Evolutionary conservation across 1,140 invertebrate species (phyloP).

Genomic region (Drosophila yakuba): DNA sequence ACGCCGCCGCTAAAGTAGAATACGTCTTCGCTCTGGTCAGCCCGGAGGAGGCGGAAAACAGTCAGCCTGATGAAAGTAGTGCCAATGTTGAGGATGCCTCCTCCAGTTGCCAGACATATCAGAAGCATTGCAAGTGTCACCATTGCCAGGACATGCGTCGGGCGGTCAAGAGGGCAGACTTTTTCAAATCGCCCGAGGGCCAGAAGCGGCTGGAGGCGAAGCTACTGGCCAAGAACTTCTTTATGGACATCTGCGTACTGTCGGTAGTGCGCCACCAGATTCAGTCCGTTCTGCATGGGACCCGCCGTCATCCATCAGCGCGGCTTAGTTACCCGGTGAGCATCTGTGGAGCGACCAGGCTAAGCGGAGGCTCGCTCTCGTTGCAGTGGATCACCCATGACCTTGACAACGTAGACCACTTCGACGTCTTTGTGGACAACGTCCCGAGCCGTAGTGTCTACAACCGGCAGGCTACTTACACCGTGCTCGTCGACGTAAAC

Average conservation of each 20-base stretch:
- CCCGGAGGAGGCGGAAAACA: constrained; percentile 7
- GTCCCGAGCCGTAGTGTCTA: constrained; percentile 32
- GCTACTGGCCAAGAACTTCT: constrained; percentile 53
- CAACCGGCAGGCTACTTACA: constrained; percentile 20
- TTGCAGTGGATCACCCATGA: constrained; percentile 62
- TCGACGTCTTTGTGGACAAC: constrained; percentile 53
- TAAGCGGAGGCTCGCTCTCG: constrained; percentile 35
- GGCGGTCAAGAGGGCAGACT: constrained; percentile 32
- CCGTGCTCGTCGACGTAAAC: constrained; percentile 57
- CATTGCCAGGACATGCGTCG: constrained; percentile 51
- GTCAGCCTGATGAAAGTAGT: background rate
- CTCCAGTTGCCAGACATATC: constrained; percentile 32
- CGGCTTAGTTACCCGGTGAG: constrained; percentile 40
- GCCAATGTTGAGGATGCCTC: constrained; percentile 9
- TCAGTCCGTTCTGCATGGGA: constrained; percentile 27
- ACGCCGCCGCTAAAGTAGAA: background rate
- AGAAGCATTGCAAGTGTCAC: constrained; percentile 53
- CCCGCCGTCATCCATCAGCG: constrained; percentile 6
- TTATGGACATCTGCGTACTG: constrained; percentile 63
- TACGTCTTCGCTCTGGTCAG: constrained; percentile 34
- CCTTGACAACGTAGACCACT: constrained; percentile 45
- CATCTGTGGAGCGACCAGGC: constrained; percentile 33
- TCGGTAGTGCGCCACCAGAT: constrained; percentile 28
- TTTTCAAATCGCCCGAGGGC: constrained; percentile 48
- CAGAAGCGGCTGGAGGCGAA: constrained; percentile 48